Base-by-base conservation (phyloP, 2,797 vertebrate genomes). In the Bovichtus diacanthus region DNA sequence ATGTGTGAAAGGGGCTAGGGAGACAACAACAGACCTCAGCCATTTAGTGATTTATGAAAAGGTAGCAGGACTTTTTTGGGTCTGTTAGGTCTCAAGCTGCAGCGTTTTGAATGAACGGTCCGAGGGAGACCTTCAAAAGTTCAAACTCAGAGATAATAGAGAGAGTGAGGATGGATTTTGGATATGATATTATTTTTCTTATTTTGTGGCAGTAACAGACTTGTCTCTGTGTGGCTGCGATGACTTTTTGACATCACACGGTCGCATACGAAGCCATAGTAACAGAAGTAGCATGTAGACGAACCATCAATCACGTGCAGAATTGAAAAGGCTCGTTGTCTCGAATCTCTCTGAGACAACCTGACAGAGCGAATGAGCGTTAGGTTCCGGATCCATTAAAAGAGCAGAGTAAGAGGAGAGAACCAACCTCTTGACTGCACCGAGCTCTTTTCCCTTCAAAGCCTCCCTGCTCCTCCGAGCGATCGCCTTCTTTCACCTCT, bases 401-500 rank as follows among this genome's bases (percentile, higher is more conserved):
- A 60, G 21, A 72, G 68, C 56, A 78, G 66, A 68, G 49, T 29
- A 3, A 66, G 46, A 34, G 3, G 38, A 67, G n/a, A 61, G n/a
- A 36, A 9, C 19, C 36, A 34, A 67, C 77, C 75, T 81, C 65
- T 62, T 16, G 51, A 53, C 64, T 63, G 27, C 1, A 0, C 36
- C 9, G 9, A 63, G 49, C 23, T 54, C 50, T 59, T 41, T 68
- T 49, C 18, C 61, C 12, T 59, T 2, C 23, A 47, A 34, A 76
- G 49, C 41, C 25, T 25, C n/a, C 5, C 43, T 3, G 5, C 39
- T 61, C 38, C 51, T 69, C 46, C 0, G 11, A 76, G 65, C 15
- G 15, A 39, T 72, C 47, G 7, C 46, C 74, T 51, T 74, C 51
- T 55, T 54, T 83, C 76, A 75, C 75, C 72, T 62, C 34, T 1